Conservation (phyloP, 2,113 vertebrate species). For the Clarias gariepinus region DNA sequence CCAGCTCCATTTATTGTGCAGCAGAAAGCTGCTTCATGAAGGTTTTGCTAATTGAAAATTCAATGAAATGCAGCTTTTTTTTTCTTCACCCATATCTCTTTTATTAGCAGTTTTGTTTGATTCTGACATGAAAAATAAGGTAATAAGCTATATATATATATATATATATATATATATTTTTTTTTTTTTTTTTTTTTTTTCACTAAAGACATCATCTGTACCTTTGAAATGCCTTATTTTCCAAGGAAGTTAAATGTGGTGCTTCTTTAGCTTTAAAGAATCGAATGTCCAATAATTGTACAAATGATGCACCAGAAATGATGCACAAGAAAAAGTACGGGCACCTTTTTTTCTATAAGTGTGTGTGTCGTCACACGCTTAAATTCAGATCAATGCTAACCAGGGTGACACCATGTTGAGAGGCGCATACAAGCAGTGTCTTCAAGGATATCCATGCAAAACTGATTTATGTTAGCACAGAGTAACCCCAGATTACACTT, state of each 20-base stretch:
- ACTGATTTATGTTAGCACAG: constrained; percentile 51
- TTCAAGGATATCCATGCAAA: constrained; percentile 49
- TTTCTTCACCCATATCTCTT: not conserved
- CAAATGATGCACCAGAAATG: not conserved
- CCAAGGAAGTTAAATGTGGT: not conserved
- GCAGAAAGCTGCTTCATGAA: constrained; percentile 34
- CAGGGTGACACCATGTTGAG: not conserved
- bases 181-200: not conserved
- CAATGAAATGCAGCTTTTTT: constrained; percentile 16
- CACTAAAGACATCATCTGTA: not conserved
- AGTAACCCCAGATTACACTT: constrained; percentile 55
- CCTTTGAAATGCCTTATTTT: not conserved
- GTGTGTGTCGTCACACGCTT: not conserved
- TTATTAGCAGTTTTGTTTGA: not conserved
- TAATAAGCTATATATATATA: too few relatives aligned
- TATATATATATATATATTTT: too few relatives aligned
- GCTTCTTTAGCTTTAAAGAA: not conserved
- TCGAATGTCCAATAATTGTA: not conserved
- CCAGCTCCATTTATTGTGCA: constrained; percentile 14
- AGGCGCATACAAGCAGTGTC: not conserved
- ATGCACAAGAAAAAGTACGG: not conserved
- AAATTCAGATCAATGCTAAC: constrained; percentile 11
- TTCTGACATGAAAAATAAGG: not conserved
- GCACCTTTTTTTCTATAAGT: not conserved
- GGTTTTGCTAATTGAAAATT: constrained; percentile 35